Conservation (phyloP, 2,113 vertebrate species). For the Isurus oxyrinchus region DNA sequence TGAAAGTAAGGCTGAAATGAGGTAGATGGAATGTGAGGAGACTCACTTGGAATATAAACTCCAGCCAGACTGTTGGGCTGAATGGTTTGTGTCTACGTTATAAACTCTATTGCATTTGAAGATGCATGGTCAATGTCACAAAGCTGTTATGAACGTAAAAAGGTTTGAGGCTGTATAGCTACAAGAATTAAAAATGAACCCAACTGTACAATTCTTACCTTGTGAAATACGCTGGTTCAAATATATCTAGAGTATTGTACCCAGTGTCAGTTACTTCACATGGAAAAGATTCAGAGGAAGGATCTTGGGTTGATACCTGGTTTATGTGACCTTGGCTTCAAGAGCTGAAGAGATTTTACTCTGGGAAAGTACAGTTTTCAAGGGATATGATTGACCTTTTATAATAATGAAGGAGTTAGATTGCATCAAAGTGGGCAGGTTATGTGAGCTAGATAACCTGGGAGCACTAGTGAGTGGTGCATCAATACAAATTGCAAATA, state of each 20-base stretch:
- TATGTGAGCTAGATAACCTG: neutral
- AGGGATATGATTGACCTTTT: neutral
- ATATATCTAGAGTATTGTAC: neutral
- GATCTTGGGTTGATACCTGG: too few species aligned
- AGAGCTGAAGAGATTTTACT: neutral
- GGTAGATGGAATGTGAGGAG: neutral
- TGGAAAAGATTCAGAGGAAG: too few species aligned
- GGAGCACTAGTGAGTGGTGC: too few species aligned
- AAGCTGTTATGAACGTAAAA: neutral
- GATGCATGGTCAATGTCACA: too few species aligned
- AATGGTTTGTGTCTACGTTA: too few species aligned
- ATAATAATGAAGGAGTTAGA: neutral
- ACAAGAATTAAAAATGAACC: neutral
- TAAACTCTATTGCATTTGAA: neutral
- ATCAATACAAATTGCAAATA: neutral
- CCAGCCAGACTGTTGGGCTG: too few species aligned
- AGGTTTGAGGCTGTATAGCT: neutral
- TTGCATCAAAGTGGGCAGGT: too few species aligned
- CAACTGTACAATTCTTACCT: neutral
- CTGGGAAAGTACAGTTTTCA: neutral
- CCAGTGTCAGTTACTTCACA: too few species aligned
- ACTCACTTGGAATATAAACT: too few species aligned
- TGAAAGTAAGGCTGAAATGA: neutral
- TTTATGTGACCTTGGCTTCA: too few species aligned
- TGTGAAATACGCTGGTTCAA: neutral